phyloP scores from a whole-genome alignment of 1,140 invertebrate genomes.

The Trichomalopsis sarcophagae region DNA sequence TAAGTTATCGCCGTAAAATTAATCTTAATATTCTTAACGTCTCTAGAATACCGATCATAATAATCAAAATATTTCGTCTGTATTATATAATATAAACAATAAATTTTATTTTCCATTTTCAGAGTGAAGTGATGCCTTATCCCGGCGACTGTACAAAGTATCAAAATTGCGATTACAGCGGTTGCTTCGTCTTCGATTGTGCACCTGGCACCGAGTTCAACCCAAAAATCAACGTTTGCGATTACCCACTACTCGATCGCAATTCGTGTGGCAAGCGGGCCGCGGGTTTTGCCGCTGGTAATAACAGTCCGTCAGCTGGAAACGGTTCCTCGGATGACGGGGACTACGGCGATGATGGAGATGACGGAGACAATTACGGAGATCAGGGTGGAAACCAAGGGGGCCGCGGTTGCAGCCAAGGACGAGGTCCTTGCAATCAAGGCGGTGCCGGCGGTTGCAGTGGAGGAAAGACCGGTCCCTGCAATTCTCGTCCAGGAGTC shows the following conservation, averaged over 20 bases:
- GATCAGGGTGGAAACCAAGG: not conserved
- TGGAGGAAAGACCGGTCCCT: not conserved
- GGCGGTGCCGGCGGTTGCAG: not conserved
- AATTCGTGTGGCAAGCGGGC: not conserved
- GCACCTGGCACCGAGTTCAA: constrained; percentile 69
- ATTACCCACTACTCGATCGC: constrained; percentile 62
- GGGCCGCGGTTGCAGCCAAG: not conserved
- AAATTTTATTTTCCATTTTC: constrained; percentile 35
- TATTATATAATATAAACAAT: not conserved
- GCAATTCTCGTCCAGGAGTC: constrained; percentile 2
- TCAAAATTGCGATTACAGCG: constrained; percentile 70
- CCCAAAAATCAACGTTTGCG: constrained; percentile 65
- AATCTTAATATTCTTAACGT: too few relatives aligned
- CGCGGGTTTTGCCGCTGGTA: not conserved
- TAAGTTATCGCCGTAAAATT: not conserved
- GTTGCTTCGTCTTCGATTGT: constrained; percentile 67
- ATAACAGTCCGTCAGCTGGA: not conserved
- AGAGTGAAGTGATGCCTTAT: constrained; percentile 57
- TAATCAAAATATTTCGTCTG: not conserved
- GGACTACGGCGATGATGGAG: not conserved
- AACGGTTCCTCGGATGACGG: not conserved
- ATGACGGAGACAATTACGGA: not conserved
- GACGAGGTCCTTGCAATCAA: not conserved
- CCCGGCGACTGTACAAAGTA: constrained; percentile 71
- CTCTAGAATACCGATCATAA: not conserved